These are phyloP conservation scores for Eulemur albifrons DNA, from an alignment of 2,797 vertebrate species.

Conservation along the genomic window DNA sequence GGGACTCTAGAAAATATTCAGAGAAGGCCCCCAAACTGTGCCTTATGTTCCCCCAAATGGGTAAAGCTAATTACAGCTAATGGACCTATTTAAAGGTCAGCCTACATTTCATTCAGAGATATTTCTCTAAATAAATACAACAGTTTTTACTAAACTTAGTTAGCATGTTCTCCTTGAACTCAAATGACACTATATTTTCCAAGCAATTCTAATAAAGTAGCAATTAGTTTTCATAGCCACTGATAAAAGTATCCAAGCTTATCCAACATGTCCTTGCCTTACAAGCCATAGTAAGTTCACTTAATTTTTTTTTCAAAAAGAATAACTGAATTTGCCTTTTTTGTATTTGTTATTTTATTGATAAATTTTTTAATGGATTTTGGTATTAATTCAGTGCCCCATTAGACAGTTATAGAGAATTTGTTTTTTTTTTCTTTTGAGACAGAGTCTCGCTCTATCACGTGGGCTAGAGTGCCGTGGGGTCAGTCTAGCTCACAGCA, in stretches of 20 bases:
- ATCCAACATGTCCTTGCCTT: background rate
- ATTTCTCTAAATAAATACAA: conserved; percentile 27
- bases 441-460: too few relatives aligned
- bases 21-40: background rate
- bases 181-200: background rate
- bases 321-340: background rate
- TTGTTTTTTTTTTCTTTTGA: background rate
- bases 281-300: background rate
- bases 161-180: conserved; percentile 13
- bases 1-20: background rate
- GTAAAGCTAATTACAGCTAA: conserved; percentile 1
- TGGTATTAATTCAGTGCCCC: background rate
- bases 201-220: background rate
- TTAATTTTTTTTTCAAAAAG: conserved; percentile 7
- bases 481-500: too few relatives aligned
- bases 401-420: background rate
- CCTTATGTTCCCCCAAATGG: background rate
- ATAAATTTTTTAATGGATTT: conserved; percentile 7
- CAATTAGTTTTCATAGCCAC: background rate
- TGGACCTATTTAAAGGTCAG: background rate
- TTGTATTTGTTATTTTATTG: background rate
- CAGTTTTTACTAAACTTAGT: background rate
- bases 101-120: background rate
- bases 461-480: too few relatives aligned
- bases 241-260: background rate